phyloP scores from a whole-genome alignment of 2,113 vertebrate species.

The Piprites chloris region DNA sequence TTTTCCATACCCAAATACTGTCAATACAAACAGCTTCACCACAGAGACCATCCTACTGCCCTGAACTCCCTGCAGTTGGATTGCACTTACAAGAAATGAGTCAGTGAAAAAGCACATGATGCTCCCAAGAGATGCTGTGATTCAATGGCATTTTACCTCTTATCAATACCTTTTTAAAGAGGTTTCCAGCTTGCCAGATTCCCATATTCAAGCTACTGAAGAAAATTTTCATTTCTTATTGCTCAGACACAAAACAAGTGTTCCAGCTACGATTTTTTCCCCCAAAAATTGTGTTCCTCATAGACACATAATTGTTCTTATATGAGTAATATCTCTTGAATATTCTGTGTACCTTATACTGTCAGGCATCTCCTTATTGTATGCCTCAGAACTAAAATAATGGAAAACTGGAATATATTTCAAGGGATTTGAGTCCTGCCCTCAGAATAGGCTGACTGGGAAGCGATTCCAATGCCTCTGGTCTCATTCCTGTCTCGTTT shows the following conservation, averaged over 20 bases:
- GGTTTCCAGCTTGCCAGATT: not conserved
- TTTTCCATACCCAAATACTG: not conserved
- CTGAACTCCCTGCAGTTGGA: not conserved
- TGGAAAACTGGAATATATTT: not conserved
- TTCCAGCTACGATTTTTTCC: accelerated
- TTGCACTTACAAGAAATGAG: not conserved
- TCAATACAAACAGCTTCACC: not conserved
- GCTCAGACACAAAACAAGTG: not conserved
- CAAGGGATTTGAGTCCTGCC: not conserved
- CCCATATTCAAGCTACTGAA: not conserved
- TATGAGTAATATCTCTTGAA: not conserved
- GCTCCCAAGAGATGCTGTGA: not conserved
- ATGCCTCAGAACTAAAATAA: not conserved
- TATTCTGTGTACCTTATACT: not conserved
- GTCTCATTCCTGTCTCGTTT: not conserved
- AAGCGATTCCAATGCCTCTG: not conserved
- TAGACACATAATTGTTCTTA: not conserved
- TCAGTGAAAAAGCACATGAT: not conserved
- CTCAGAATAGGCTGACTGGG: not conserved
- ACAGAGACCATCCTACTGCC: not conserved
- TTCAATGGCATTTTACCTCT: not conserved
- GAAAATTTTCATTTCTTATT: not conserved
- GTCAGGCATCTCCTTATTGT: not conserved
- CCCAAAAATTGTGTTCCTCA: not conserved
- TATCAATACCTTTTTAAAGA: not conserved